Evolutionary conservation across 2,888 invertebrate genomes (phyloP).

Genomic region (Galeopsomyia nigrocyanea): DNA sequence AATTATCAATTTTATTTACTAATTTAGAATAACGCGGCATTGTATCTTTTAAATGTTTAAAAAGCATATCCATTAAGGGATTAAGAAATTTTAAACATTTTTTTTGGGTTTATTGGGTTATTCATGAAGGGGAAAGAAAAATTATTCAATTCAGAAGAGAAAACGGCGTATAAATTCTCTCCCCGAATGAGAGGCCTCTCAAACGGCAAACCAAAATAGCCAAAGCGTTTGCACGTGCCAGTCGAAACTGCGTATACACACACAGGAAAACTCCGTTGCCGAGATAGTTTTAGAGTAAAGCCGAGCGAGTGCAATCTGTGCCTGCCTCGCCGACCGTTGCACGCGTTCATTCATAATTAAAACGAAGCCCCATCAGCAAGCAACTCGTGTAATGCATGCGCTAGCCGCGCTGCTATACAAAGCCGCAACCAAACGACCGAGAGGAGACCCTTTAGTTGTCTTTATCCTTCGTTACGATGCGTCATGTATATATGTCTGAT

Average conservation of each 20-base stretch:
- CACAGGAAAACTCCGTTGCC: slow-evolving; percentile 6
- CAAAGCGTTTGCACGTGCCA: neutral
- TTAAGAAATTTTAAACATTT: no score
- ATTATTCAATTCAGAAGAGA: no score
- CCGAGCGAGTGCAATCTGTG: slow-evolving; percentile 35
- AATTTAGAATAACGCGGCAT: no score
- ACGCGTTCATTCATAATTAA: slow-evolving; percentile 46
- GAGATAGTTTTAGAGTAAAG: neutral
- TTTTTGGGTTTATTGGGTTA: no score
- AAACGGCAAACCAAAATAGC: neutral
- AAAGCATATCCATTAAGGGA: no score
- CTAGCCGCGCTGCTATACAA: slow-evolving; percentile 32
- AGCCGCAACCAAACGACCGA: slow-evolving; percentile 15
- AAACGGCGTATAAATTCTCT: no score
- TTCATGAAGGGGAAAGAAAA: no score
- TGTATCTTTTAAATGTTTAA: no score
- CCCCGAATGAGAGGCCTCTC: no score
- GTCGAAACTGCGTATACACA: slow-evolving; percentile 3
- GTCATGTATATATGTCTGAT: slow-evolving; percentile 40
- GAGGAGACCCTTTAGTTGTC: slow-evolving; percentile 27
- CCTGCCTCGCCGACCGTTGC: slow-evolving; percentile 1
- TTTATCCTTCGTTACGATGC: slow-evolving; percentile 40
- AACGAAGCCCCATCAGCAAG: slow-evolving; percentile 39
- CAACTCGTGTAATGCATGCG: slow-evolving; percentile 4
- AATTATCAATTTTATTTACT: no score